Percentiles rank a stretch among this genome's conserved stretches.
These are phyloP conservation scores for Collichthys lucidus DNA, from an alignment of 2,113 vertebrate genomes.

Conservation along the genomic window DNA sequence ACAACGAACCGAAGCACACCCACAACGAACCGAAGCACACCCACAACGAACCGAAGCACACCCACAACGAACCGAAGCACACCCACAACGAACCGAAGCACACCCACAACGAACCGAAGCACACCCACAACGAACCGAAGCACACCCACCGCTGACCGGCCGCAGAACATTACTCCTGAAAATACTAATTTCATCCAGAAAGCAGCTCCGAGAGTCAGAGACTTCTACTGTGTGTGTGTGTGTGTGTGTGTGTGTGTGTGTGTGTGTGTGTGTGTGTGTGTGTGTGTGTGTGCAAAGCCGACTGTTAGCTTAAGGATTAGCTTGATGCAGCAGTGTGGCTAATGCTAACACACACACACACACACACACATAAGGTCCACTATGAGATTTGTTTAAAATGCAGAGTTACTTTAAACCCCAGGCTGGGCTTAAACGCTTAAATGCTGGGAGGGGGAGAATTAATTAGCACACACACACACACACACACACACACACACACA, in stretches of 20 bases:
- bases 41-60: no score
- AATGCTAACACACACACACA: conserved; percentile 50
- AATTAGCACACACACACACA: conserved; percentile 55
- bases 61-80: no score
- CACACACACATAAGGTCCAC: conserved; percentile 20
- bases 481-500: conserved; percentile 25
- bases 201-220: neutral
- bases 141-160: neutral
- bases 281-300: conserved; percentile 22
- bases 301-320: conserved; percentile 65
- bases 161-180: neutral
- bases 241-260: conserved; percentile 13
- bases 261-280: neutral
- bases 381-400: conserved; percentile 54
- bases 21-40: no score
- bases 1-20: no score
- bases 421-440: conserved; percentile 57
- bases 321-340: conserved; percentile 55
- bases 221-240: conserved; percentile 17
- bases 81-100: no score
- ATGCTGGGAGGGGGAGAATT: conserved; percentile 45
- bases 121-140: no score
- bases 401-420: conserved; percentile 48
- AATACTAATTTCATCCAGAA: neutral
- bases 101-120: no score